phyloP scores from a whole-genome alignment of 2,888 invertebrate genomes.

The Alviniconcha strummeri region DNA sequence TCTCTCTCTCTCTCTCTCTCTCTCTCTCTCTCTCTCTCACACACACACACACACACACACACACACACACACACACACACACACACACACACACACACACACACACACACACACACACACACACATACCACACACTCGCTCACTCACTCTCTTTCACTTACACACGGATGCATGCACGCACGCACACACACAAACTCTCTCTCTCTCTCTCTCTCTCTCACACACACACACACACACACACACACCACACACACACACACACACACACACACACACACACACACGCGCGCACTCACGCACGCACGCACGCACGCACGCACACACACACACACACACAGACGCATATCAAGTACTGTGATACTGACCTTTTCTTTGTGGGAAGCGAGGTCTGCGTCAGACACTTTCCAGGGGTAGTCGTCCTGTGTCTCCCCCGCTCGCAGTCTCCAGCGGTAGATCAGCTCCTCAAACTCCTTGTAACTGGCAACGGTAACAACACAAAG shows the following conservation, averaged over 20 bases:
- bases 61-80: background rate
- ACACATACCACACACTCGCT: background rate
- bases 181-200: background rate
- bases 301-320: background rate
- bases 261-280: background rate
- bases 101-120: background rate
- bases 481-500: background rate
- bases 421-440: conserved; percentile 80
- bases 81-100: background rate
- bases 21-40: background rate
- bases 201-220: background rate
- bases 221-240: background rate
- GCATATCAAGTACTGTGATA: too few relatives aligned
- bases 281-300: background rate
- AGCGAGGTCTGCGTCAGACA: conserved; percentile 78
- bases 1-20: background rate
- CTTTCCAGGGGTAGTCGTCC: conserved; percentile 68
- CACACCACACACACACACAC: background rate
- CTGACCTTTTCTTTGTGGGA: conserved; percentile 56
- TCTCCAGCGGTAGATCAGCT: conserved; percentile 62
- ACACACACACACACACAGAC: background rate
- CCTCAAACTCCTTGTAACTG: conserved; percentile 67
- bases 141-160: background rate
- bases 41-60: background rate
- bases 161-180: background rate